These are phyloP conservation scores for Danio jaintianensis DNA, from an alignment of 2,797 vertebrate species.

Conservation along the genomic window DNA sequence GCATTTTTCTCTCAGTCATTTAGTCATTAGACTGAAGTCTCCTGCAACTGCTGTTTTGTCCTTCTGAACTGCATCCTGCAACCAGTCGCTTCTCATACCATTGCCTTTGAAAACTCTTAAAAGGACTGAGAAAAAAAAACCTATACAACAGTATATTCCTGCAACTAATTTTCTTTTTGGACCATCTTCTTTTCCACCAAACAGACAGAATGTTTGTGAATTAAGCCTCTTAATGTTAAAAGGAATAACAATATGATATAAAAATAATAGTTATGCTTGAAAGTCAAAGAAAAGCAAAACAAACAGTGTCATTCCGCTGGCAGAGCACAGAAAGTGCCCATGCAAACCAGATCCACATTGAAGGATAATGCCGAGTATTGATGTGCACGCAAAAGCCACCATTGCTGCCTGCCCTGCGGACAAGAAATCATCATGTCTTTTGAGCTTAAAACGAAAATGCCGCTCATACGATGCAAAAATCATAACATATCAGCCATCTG, in stretches of 20 bases:
- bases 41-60: constrained; percentile 21
- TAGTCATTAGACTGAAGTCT: constrained; percentile 51
- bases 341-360: constrained; percentile 79
- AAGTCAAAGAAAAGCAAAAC: constrained; percentile 53
- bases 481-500: constrained; percentile 76
- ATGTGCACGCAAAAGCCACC: constrained; percentile 57
- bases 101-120: constrained; percentile 29
- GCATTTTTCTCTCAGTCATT: constrained; percentile 25
- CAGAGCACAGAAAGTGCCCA: constrained; percentile 70
- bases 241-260: constrained; percentile 16
- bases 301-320: constrained; percentile 59
- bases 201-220: constrained; percentile 14
- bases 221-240: constrained; percentile 30
- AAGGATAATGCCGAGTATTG: constrained; percentile 61
- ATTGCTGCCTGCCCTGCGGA: constrained; percentile 67
- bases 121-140: constrained; percentile 1
- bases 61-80: constrained; percentile 38
- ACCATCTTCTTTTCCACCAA: constrained; percentile 2
- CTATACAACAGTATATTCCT: not conserved
- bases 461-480: constrained; percentile 71
- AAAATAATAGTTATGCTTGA: constrained; percentile 35
- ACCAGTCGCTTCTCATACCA: constrained; percentile 14
- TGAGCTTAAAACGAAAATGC: constrained; percentile 66
- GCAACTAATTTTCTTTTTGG: constrained; percentile 29
- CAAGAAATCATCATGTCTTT: constrained; percentile 71